phyloP scores from a whole-genome alignment of 2,113 vertebrate genomes.

The Lepus timidus region DNA sequence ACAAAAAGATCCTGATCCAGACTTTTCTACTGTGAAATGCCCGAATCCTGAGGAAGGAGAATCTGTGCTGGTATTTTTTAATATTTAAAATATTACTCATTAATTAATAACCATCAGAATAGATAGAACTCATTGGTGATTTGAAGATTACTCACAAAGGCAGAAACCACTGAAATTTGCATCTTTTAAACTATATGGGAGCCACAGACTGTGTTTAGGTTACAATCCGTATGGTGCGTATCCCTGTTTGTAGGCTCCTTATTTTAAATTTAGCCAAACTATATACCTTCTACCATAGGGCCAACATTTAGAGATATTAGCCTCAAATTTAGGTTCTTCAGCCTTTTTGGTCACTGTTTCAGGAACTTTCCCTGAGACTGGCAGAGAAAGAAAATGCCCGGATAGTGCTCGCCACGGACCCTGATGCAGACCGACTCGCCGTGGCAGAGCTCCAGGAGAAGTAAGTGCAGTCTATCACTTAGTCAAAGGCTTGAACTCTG shows the following conservation, averaged over 20 bases:
- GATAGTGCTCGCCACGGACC: conserved; percentile 95
- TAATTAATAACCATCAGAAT: conserved; percentile 6
- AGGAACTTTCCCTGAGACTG: conserved; percentile 94
- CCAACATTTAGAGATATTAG: not conserved
- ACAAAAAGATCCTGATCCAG: conserved; percentile 96
- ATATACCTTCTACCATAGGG: not conserved
- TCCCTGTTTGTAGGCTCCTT: conserved; percentile 4
- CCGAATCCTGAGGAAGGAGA: conserved; percentile 98
- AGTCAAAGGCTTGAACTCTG: conserved; percentile 1
- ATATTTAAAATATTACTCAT: not conserved
- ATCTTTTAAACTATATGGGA: conserved; percentile 42
- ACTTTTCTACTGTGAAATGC: conserved; percentile 95
- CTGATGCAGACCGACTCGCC: conserved; percentile 96
- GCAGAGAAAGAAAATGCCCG: conserved; percentile 92
- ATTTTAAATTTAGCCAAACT: conserved; percentile 43
- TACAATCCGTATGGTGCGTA: not conserved
- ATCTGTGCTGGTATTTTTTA: conserved; percentile 92
- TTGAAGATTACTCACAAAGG: conserved; percentile 38
- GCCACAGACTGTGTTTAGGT: conserved; percentile 3
- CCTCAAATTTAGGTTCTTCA: not conserved
- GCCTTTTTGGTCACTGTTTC: conserved; percentile 40
- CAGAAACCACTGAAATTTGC: conserved; percentile 28
- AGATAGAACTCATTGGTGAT: not conserved
- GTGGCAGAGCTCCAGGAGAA: conserved; percentile 93
- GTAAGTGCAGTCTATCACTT: conserved; percentile 85